Base-by-base conservation (phyloP, 37 sponge, comb jelly and placozoan genomes). In the Halichondria panicea region DNA sequence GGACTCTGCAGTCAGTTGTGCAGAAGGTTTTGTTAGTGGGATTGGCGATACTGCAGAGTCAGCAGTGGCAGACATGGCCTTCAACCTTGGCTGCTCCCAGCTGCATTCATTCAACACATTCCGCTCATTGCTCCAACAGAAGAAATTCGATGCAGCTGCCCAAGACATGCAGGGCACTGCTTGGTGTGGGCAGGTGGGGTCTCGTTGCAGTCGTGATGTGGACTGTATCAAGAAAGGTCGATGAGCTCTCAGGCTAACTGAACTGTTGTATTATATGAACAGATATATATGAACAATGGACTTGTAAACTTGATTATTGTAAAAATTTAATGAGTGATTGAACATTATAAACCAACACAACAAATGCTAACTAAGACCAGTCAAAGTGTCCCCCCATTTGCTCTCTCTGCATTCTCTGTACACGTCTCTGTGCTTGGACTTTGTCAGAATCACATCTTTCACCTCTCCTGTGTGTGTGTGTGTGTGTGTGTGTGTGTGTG, bases 41-140 rank as follows among this genome's bases (percentile, higher is more conserved):
- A 34, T 79, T 6, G 4, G 60, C 1, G n/a, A 4, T 0, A 19
- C 43, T 55, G 30, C 70, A 4, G 60, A 79, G 41, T 79, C 80
- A 0, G 80, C 80, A 40, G 43, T 79, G n/a, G 56, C 59, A 4
- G 80, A 79, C 27, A 79, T 79, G 80, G 80, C 80, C 11, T 79
- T 79, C 70, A 79, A 79, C 61, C 37, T 79, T 60, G 80, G 80
- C 21, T 79, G 80, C 44, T 70, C 62, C 32, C 27, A 30, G 7
- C 50, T 79, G 45, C n/a, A 68, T 13, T 24, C 34, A 34, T 79
- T 79, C 27, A 22, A 3, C 7, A 68, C 42, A 41, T 38, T 79
- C 48, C 55, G 42, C 38, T 25, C 70, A 35, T 59, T 43, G 4
- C 43, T 79, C 24, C 38, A 64, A 3, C 19, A 79, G 8, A 22